Evolutionary conservation across 92 coral and sea anemone genomes (phyloP).

Genomic region (Desmophyllum pertusum): DNA sequence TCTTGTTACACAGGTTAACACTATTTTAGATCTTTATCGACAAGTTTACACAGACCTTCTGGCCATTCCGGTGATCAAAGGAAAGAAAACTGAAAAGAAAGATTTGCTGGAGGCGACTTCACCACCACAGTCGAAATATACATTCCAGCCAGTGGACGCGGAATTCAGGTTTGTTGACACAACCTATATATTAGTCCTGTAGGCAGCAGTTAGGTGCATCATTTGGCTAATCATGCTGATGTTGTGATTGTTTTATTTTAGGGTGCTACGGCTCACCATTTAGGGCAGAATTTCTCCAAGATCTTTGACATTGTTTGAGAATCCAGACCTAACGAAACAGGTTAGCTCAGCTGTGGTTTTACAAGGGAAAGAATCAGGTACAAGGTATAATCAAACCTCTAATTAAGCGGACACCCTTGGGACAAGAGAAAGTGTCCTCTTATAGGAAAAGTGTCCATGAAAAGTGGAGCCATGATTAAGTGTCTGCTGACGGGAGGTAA

Average conservation of each 20-base stretch:
- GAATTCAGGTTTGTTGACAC: conserved; percentile 77
- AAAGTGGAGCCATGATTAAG: too few relatives aligned
- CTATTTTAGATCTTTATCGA: conserved; percentile 84
- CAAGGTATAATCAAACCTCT: too few relatives aligned
- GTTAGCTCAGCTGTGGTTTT: conserved; percentile 12
- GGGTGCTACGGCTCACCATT: conserved; percentile 97
- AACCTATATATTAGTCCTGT: too few relatives aligned
- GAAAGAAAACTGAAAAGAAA: conserved; percentile 97
- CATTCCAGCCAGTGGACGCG: conserved; percentile 98
- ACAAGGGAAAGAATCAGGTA: too few relatives aligned
- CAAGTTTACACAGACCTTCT: conserved; percentile 86
- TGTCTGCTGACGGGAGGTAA: too few relatives aligned
- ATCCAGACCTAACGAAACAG: conserved; percentile 87
- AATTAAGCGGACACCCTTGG: too few relatives aligned
- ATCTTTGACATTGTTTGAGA: conserved; percentile 98
- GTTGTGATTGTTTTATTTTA: conserved; percentile 17
- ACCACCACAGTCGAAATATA: conserved; percentile 93
- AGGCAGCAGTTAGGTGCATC: too few relatives aligned
- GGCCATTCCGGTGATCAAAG: conserved; percentile 92
- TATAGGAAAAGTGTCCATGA: too few relatives aligned
- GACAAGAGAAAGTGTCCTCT: too few relatives aligned
- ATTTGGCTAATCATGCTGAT: background rate
- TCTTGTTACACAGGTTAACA: conserved; percentile 66
- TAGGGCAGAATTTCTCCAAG: conserved; percentile 98
- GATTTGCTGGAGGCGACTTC: conserved; percentile 97